phyloP scores from a whole-genome alignment of 1,140 invertebrate species.

The Drosophila micromelanica region DNA sequence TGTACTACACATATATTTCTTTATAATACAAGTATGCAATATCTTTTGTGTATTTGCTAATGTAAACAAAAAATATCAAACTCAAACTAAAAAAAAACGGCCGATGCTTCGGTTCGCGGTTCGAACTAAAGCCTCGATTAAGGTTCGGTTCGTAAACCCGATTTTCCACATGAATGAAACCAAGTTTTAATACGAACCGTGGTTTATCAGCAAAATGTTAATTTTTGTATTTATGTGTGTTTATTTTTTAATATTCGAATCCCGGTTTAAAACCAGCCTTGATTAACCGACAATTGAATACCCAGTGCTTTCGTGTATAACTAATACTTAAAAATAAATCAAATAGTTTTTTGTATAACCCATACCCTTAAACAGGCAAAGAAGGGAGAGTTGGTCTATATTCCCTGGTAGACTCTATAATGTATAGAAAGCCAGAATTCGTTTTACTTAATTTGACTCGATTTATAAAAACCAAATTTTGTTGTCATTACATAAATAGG shows the following conservation, averaged over 20 bases:
- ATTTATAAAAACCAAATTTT: background rate
- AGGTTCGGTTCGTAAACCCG: too few species aligned
- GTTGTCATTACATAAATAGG: background rate
- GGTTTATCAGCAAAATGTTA: too few species aligned
- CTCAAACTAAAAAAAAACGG: too few species aligned
- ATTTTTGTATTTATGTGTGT: too few species aligned
- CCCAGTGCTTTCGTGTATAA: background rate
- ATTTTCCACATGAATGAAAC: too few species aligned
- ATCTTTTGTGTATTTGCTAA: constrained; percentile 3
- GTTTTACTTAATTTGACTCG: background rate
- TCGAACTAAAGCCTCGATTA: too few species aligned
- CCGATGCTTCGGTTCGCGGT: too few species aligned
- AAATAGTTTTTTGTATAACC: background rate
- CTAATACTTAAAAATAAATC: constrained; percentile 2
- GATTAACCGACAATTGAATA: background rate
- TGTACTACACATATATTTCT: constrained; percentile 1
- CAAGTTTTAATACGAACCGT: too few species aligned
- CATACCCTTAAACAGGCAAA: background rate
- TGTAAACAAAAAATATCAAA: background rate
- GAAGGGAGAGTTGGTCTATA: too few species aligned
- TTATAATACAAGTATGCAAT: constrained; percentile 10
- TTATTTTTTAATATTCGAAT: too few species aligned
- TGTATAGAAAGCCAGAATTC: background rate
- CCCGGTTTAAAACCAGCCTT: too few species aligned
- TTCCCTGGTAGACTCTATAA: too few species aligned